These are phyloP conservation scores for Stigmatopora nigra DNA, from an alignment of 2,113 vertebrate genomes.

Conservation along the genomic window DNA sequence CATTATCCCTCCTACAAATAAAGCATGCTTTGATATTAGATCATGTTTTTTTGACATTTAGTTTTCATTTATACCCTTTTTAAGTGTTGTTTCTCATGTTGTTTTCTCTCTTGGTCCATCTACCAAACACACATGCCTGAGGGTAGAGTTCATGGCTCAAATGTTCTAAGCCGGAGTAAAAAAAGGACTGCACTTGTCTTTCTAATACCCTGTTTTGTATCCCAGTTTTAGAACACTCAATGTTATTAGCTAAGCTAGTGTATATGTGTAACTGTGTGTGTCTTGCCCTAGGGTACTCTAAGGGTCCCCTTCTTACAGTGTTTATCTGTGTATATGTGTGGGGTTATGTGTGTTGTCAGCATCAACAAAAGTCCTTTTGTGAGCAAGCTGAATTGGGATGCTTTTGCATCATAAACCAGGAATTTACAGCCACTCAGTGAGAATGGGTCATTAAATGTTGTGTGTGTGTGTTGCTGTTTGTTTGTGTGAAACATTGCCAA, in stretches of 20 bases:
- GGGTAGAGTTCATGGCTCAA: conserved; percentile 34
- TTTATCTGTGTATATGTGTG: conserved; percentile 14
- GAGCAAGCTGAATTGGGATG: conserved; percentile 37
- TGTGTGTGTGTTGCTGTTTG: conserved; percentile 37
- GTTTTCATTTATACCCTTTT: conserved; percentile 2
- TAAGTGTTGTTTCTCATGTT: conserved; percentile 19
- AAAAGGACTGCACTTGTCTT: conserved; percentile 21
- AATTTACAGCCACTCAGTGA: conserved; percentile 54
- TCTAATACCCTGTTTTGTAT: conserved; percentile 39
- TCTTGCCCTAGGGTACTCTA: conserved; percentile 36
- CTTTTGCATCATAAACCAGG: conserved; percentile 48
- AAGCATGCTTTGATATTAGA: conserved; percentile 4
- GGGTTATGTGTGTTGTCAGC: conserved; percentile 18
- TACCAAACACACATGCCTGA: conserved; percentile 31
- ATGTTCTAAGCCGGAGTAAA: conserved; percentile 8
- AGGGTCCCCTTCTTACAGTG: conserved; percentile 11
- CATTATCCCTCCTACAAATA: conserved; percentile 8
- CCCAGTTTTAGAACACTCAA: conserved; percentile 37
- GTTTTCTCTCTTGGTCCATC: conserved; percentile 6
- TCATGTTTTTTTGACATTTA: conserved; percentile 8
- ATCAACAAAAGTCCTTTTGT: conserved; percentile 50
- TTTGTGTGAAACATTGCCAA: conserved; percentile 43
- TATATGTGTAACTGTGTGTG: conserved; percentile 12
- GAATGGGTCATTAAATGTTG: conserved; percentile 51
- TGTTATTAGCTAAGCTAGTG: conserved; percentile 28